These are phyloP conservation scores for Theropithecus gelada DNA, from an alignment of 2,113 vertebrate species.

Conservation along the genomic window DNA sequence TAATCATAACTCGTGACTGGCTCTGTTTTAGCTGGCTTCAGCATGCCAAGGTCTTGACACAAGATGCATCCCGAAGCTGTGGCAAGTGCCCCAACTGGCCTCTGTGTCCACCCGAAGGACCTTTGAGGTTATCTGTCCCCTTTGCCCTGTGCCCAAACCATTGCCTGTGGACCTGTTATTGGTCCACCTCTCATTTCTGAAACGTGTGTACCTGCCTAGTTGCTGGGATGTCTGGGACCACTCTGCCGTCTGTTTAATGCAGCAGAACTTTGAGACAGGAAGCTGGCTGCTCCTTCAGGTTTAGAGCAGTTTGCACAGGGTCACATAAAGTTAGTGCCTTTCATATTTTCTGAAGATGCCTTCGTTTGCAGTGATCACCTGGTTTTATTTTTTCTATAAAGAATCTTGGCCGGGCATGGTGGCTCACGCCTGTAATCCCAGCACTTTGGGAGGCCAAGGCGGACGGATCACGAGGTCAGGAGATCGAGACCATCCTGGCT, in stretches of 20 bases:
- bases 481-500: no score
- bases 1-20: background rate
- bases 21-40: background rate
- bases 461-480: no score
- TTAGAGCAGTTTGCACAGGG: background rate
- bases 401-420: background rate
- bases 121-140: background rate
- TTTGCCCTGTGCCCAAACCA: fast-evolving
- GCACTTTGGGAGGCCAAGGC: no score
- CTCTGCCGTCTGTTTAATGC: background rate
- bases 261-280: background rate
- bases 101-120: background rate
- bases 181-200: background rate
- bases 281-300: background rate
- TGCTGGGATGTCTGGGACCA: no score
- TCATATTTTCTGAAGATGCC: background rate
- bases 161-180: background rate
- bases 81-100: background rate
- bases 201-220: fast-evolving
- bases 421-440: no score
- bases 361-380: background rate
- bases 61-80: background rate
- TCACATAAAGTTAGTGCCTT: background rate
- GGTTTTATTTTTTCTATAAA: background rate
- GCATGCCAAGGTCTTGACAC: background rate